Conservation (phyloP, 2,113 vertebrate species). For the Chloebia gouldiae region DNA sequence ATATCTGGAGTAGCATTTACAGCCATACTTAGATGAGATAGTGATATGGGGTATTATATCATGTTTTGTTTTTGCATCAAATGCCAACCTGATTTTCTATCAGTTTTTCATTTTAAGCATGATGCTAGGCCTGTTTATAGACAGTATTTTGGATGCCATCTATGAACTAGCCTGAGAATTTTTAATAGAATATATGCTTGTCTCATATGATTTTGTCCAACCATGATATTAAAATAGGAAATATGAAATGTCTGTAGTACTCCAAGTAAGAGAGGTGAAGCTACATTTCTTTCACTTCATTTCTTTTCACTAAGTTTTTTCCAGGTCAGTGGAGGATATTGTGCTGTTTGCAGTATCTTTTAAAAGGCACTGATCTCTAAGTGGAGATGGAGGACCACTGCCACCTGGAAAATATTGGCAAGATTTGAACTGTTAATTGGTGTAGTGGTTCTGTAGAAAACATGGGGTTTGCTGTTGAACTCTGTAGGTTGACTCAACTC, state of each 20-base stretch:
- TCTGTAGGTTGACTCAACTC: background rate
- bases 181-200: background rate
- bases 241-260: background rate
- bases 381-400: background rate
- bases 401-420: slow-evolving; percentile 27
- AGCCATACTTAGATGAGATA: background rate
- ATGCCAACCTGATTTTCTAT: background rate
- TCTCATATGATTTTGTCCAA: background rate
- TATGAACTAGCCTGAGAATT: background rate
- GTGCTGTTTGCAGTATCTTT: background rate
- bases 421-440: background rate
- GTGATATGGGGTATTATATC: background rate
- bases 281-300: background rate
- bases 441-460: background rate
- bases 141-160: background rate
- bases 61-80: background rate
- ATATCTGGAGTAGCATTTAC: background rate
- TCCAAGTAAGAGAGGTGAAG: background rate
- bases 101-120: background rate
- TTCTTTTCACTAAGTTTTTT: background rate
- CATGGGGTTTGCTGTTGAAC: background rate
- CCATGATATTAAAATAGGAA: background rate
- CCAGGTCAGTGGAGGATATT: background rate
- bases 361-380: background rate
- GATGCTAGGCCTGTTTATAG: background rate